Percentiles rank a stretch among this genome's conserved stretches.
phyloP scores from a whole-genome alignment of 2,888 invertebrate genomes.

The Standfussiana lucernea region DNA sequence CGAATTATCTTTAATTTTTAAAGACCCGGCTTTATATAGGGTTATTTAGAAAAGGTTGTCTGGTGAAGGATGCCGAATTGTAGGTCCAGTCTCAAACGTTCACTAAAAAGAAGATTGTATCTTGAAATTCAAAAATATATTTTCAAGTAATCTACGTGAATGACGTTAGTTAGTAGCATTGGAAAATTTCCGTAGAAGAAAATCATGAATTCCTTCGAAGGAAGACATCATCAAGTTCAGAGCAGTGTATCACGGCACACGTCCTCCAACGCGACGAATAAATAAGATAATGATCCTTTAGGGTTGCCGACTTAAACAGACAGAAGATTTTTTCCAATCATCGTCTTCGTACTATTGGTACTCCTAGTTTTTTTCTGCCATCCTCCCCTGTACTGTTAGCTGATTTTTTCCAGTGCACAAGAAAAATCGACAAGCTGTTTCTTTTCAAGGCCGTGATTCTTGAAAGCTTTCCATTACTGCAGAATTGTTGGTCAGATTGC shows the following conservation, averaged over 20 bases:
- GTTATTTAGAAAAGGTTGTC: neutral
- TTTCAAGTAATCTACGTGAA: neutral
- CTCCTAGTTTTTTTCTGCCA: neutral
- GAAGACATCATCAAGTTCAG: conserved; percentile 23
- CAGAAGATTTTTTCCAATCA: neutral
- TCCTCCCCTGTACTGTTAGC: neutral
- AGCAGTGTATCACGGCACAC: conserved; percentile 24
- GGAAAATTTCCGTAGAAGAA: conserved; percentile 10
- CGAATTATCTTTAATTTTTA: neutral
- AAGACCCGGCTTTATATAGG: neutral
- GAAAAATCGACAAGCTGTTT: neutral
- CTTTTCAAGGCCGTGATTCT: neutral
- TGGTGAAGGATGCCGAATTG: neutral
- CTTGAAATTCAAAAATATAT: neutral
- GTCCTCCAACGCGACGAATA: conserved; percentile 28
- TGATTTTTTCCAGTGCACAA: neutral
- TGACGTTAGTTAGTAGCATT: neutral
- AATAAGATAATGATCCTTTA: conserved; percentile 24
- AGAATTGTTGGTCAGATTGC: neutral
- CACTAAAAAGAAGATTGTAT: neutral
- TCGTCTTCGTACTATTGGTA: too few relatives aligned
- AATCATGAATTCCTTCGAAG: conserved; percentile 5
- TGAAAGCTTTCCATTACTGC: neutral
- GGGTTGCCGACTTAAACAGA: conserved; percentile 1
- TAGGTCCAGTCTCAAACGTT: neutral